Evolutionary conservation across 2,113 vertebrate species (phyloP).

Genomic region (Caloenas nicobarica): DNA sequence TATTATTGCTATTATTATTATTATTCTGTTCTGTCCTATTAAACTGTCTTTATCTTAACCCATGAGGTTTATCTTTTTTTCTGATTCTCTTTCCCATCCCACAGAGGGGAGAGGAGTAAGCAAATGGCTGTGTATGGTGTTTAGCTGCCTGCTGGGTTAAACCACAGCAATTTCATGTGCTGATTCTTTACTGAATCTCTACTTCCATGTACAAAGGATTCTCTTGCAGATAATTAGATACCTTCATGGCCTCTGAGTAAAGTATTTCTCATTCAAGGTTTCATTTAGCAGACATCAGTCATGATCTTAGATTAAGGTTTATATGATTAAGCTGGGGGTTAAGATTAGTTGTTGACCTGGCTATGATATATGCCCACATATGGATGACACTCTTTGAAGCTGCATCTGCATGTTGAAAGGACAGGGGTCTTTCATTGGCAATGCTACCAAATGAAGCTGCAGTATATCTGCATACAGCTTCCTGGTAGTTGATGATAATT

Average conservation of each 20-base stretch:
- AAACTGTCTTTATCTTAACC: too few relatives aligned
- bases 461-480: neutral
- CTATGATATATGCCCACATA: neutral
- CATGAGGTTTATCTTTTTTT: too few relatives aligned
- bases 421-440: neutral
- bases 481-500: neutral
- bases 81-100: too few relatives aligned
- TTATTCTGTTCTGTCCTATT: too few relatives aligned
- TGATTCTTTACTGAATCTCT: neutral
- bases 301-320: neutral
- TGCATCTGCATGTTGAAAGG: neutral
- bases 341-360: neutral
- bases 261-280: neutral
- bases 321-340: neutral
- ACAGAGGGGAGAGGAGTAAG: too few relatives aligned
- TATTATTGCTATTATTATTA: too few relatives aligned
- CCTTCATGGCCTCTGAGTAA: neutral
- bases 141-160: too few relatives aligned
- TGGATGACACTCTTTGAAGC: neutral
- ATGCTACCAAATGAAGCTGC: neutral
- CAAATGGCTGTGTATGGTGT: too few relatives aligned
- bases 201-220: neutral
- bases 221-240: neutral
- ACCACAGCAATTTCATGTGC: too few relatives aligned
- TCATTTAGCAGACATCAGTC: neutral